Evolutionary conservation across 2,113 vertebrate species (phyloP), one percentile per base, ranked within the genome.

Genomic region (Orcinus orca): DNA sequence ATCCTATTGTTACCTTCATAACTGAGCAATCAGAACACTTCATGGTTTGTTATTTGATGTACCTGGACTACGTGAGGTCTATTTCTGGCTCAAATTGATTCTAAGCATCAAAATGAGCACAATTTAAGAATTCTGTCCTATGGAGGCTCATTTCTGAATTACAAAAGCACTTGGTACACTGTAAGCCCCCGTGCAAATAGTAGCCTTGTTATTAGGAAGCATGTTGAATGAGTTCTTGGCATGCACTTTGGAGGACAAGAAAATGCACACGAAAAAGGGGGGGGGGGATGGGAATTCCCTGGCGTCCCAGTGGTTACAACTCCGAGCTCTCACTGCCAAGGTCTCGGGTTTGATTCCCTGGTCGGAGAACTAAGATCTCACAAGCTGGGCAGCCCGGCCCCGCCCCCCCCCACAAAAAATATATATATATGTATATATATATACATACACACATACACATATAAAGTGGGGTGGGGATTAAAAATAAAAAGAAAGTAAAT

Each of bases 401-500:
- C 41, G 38, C 38, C 1, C 1, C 41, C 6, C 41, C 41, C 41
- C 6, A 41, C 41, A 31, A 70, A 60, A 36, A 67, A 50, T 3
- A 50, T 13, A 47, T 47, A 50, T 50, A 50, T 50, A 14, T 50
- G 13, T 50, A 3, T 50, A 50, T 50, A 47, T 47, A 50, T 5
- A 15, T 0, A 53, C 15, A 53, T 0, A 53, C 53, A 53, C 15
- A 53, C 53, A 18, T 6, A 53, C 17, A 17, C 50, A 53, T 53
- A 53, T 53, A 53, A 53, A 53, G 53, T 53, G 53, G 60, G 8
- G 20, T 8, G 58, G 21, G 50, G 20, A 41, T 12, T 63, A 33
- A 95, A 92, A 96, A 77, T 44, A 67, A 53, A 90, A 67, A 77
- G 31, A 87, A n/a, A 65, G 36, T 65, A 38, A 87, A 77, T 38